phyloP scores from a whole-genome alignment of 2,113 vertebrate genomes.

The Tiliqua scincoides region DNA sequence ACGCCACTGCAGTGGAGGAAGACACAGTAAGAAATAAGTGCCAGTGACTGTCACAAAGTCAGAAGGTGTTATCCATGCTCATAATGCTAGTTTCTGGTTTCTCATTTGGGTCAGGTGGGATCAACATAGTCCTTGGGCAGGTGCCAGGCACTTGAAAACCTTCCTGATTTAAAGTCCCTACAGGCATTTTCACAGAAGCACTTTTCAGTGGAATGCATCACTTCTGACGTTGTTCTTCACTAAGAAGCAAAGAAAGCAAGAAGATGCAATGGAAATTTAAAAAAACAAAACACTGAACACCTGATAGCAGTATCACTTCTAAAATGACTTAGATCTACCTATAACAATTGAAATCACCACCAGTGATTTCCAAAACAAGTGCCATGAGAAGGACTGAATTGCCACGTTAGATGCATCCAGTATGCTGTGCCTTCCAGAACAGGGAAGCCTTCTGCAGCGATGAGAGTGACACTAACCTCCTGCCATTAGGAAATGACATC shows the following conservation, averaged over 20 bases:
- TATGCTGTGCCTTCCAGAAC: neutral
- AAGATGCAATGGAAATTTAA: too few relatives aligned
- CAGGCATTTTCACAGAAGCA: too few relatives aligned
- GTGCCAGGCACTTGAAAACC: neutral
- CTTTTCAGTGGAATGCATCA: too few relatives aligned
- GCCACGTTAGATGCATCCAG: neutral
- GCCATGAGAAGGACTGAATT: neutral
- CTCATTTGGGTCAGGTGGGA: neutral
- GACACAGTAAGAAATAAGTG: neutral
- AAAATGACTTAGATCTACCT: too few relatives aligned
- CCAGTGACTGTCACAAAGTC: neutral
- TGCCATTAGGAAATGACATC: neutral
- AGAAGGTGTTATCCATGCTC: neutral
- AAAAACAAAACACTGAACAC: too few relatives aligned
- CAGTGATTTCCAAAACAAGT: neutral
- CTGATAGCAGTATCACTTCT: too few relatives aligned
- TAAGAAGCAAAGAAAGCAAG: too few relatives aligned
- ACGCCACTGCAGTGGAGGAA: too few relatives aligned
- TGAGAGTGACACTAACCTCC: neutral
- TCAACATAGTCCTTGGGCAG: neutral
- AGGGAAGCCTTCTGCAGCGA: neutral
- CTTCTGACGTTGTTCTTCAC: too few relatives aligned
- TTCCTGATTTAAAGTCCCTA: too few relatives aligned
- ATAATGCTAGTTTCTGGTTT: neutral
- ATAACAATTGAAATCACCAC: neutral